Evolutionary conservation across 1,140 invertebrate species (phyloP).

Genomic region (Megathymus violae): DNA sequence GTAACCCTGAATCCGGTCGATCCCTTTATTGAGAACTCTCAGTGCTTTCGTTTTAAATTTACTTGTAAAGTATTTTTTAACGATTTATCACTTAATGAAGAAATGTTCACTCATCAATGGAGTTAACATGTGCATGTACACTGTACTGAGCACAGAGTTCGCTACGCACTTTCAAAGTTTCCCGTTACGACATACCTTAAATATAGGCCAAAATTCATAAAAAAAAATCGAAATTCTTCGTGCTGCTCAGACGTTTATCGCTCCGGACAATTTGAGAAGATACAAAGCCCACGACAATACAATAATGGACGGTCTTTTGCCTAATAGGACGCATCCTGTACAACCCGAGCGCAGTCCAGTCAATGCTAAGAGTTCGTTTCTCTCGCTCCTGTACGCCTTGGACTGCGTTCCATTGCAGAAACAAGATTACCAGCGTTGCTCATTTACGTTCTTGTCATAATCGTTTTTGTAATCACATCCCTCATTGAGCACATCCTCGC

Average conservation of each 20-base stretch:
- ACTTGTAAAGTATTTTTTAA: neutral
- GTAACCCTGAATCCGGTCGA: conserved; percentile 70
- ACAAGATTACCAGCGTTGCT: conserved; percentile 50
- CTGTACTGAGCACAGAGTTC: neutral
- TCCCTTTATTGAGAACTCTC: conserved; percentile 50
- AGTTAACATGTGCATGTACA: neutral
- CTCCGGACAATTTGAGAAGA: conserved; percentile 64
- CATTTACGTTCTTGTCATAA: conserved; percentile 56
- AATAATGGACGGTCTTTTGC: conserved; percentile 76
- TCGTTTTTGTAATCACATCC: conserved; percentile 55
- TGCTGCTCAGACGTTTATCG: conserved; percentile 53
- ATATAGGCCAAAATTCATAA: conserved; percentile 1
- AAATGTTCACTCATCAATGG: too few relatives aligned
- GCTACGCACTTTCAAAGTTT: neutral
- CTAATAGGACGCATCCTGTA: conserved; percentile 78
- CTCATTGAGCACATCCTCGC: conserved; percentile 64
- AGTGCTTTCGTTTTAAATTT: conserved; percentile 18
- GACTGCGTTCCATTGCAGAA: conserved; percentile 46
- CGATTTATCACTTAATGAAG: neutral
- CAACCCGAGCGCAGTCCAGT: conserved; percentile 68
- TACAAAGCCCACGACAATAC: conserved; percentile 79
- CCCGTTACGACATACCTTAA: neutral
- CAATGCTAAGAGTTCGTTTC: conserved; percentile 69
- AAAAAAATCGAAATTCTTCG: conserved; percentile 40
- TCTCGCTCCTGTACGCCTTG: conserved; percentile 57